Conservation (phyloP, 2,888 invertebrate genomes). For the Trimorus sp. region DNA sequence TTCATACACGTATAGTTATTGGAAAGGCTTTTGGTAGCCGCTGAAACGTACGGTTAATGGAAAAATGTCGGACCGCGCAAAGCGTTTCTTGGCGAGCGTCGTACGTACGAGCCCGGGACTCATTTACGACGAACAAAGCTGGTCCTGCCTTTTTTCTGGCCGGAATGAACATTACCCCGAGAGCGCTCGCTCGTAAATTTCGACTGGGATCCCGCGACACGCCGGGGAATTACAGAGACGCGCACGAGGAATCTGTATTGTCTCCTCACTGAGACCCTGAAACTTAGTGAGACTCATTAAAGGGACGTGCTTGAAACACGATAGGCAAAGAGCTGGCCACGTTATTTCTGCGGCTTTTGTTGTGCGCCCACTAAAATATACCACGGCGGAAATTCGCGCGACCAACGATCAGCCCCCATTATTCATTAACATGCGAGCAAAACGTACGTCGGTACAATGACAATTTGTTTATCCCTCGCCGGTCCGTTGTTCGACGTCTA, state of each 20-base stretch:
- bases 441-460: background rate
- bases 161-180: slow-evolving; percentile 54
- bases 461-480: too few relatives aligned
- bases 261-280: slow-evolving; percentile 49
- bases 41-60: slow-evolving; percentile 53
- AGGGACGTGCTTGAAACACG: slow-evolving; percentile 45
- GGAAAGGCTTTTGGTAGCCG: slow-evolving; percentile 43
- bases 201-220: slow-evolving; percentile 58
- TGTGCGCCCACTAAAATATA: slow-evolving; percentile 38
- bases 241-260: slow-evolving; percentile 63
- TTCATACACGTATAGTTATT: slow-evolving; percentile 43
- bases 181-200: slow-evolving; percentile 62
- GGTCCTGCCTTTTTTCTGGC: slow-evolving; percentile 59
- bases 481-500: too few relatives aligned
- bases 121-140: slow-evolving; percentile 64
- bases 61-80: slow-evolving; percentile 53
- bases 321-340: slow-evolving; percentile 46
- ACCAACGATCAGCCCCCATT: slow-evolving; percentile 30
- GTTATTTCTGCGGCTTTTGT: slow-evolving; percentile 57
- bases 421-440: slow-evolving; percentile 14
- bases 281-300: slow-evolving; percentile 58
- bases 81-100: slow-evolving; percentile 37
- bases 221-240: slow-evolving; percentile 62
- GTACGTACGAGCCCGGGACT: slow-evolving; percentile 44
- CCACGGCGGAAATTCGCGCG: slow-evolving; percentile 25